Base-by-base conservation (phyloP, 2,113 vertebrate genomes). In the Myiagra hebetior region DNA sequence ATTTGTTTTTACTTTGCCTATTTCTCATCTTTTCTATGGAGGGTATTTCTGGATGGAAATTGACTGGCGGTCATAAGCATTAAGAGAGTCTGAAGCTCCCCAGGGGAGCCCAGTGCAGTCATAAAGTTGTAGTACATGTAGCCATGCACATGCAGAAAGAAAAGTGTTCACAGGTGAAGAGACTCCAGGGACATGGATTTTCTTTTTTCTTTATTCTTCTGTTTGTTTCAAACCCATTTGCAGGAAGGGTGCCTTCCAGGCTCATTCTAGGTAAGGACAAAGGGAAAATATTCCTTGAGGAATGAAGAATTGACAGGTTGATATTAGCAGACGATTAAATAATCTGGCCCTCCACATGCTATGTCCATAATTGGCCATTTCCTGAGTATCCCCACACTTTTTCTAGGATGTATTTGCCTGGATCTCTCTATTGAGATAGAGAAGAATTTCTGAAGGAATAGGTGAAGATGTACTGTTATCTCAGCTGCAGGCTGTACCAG, bases 31-130 rank as follows among this genome's bases (percentile, higher is more conserved):
- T 96, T 94, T 84, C 91, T 86, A 50, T 77, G 63, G 92, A 96
- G 77, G 81, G 65, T 96, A 89, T 96, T 96, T 94, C 72, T 93
- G 69, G 89, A 91, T 95, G 91, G 79, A 96, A 97, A 97, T 91
- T 95, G 91, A 97, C 91, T 94, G 74, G 47, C 5, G 7, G 85
- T 89, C 93, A 93, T 95, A 94, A 96, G 92, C 91, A 84, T 93
- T 96, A 97, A 91, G 93, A 96, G 89, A 95, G 88, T 85, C 89
- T 94, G 95, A 87, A 87, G 81, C 35, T 95, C 73, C 92, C 90
- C 49, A 9, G 26, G 91, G 91, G 76, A 94, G 31, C 62, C 14
- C 42, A 91, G 44, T 10, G 15, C 24, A 78, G 85, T 44, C 85
- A 91, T 96, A 95, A 96, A 93, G 90, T 68, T 94, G 92, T 87